phyloP scores from a whole-genome alignment of 92 coral and sea anemone genomes.

The Montipora capitata region DNA sequence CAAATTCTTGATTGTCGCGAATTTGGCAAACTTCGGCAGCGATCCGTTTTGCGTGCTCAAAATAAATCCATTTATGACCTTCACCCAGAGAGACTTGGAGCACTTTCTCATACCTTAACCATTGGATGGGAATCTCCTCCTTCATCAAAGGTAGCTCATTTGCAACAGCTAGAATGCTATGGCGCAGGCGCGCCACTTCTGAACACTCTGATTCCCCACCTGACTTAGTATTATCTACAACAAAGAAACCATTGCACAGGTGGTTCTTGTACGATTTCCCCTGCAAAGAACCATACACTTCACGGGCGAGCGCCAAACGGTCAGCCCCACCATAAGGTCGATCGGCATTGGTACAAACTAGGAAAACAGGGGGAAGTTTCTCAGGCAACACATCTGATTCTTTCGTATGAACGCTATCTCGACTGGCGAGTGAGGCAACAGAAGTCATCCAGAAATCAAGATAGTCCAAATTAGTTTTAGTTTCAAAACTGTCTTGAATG shows the following conservation, averaged over 20 bases:
- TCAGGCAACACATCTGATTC: background rate
- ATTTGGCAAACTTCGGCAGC: background rate
- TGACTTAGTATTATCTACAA: no score
- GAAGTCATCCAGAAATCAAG: background rate
- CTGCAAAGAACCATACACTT: background rate
- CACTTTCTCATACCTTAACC: no score
- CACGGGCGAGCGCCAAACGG: background rate
- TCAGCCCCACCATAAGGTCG: background rate
- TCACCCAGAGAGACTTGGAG: no score
- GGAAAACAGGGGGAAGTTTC: background rate
- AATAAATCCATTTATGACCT: background rate
- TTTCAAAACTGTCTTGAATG: background rate
- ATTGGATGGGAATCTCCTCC: no score
- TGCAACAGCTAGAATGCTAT: no score
- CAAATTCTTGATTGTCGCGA: background rate
- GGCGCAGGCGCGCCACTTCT: no score
- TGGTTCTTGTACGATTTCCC: no score
- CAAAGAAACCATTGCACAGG: no score
- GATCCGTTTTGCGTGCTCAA: background rate
- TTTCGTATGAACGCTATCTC: background rate
- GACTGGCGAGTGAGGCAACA: background rate
- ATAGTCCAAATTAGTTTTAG: background rate
- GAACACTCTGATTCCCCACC: no score
- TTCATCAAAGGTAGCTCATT: no score
- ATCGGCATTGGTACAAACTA: constrained; percentile 33